Evolutionary conservation across 2,113 vertebrate species (phyloP), one percentile per base, ranked within the genome.

Genomic region (Pygoscelis adeliae): DNA sequence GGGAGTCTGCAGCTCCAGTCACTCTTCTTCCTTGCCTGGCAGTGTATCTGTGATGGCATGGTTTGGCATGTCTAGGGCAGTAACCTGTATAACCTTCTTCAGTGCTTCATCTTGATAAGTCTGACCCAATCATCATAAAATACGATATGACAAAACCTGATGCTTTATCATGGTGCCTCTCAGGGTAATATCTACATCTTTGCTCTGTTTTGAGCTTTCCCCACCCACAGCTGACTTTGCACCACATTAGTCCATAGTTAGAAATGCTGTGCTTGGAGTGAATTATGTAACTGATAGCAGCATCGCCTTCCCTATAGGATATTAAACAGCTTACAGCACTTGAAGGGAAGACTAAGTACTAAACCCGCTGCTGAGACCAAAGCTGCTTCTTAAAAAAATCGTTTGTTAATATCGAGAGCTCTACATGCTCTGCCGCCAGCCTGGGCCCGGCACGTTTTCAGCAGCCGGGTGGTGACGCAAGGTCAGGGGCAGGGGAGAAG

Each of bases 401-500:
- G 1, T 30, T 52, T 42, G 10, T 23, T 76, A 56, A 23, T 77
- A 58, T 9, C 4, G 9, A 70, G 17, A 59, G 3, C 8, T 52
- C 25, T 59, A 27, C 21, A 9, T 15, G 50, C 8, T 47, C 27
- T 63, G 17, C 29, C 3, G 5, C 22, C 16, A 34, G 11, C 46
- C 25, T 50, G 17, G 27, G 29, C 20, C 50, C 42, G 34, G 8
- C 16, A 59, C 0, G 0, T 69, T 85, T 92, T 83, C 40, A 73
- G 66, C 11, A 49, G 34, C 3, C 3, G 7, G 3, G 6, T 78
- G 14, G 13, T 59, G 74, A 30, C 1, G 0, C 15, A 17, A 77
- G 26, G 6, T 14, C 46, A 62, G 61, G 5, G 12, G 27, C 12
- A 53, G 9, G 3, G 11, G 6, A 61, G 14, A 52, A 52, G 4